phyloP scores from a whole-genome alignment of 2,797 vertebrate genomes.

The Pempheris klunzingeri region DNA sequence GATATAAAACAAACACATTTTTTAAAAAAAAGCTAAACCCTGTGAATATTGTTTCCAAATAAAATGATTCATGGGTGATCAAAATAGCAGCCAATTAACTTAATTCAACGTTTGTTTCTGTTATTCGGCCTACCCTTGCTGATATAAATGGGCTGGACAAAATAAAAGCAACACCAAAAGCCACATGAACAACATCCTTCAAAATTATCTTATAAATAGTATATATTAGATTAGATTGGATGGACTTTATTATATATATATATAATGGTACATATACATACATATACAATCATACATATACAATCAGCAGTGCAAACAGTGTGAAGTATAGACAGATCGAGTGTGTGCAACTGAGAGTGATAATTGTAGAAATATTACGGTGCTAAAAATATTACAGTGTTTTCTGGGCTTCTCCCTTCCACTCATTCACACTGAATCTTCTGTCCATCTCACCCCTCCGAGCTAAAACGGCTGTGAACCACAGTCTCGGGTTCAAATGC shows the following conservation, averaged over 20 bases:
- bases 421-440: no score
- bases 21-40: neutral
- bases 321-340: neutral
- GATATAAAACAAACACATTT: neutral
- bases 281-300: no score
- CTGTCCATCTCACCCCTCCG: no score
- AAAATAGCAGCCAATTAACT: neutral
- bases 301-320: neutral
- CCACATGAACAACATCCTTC: neutral
- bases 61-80: neutral
- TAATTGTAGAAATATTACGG: neutral
- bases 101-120: neutral
- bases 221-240: no score
- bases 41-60: neutral
- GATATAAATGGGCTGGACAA: neutral
- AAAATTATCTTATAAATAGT: neutral
- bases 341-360: neutral
- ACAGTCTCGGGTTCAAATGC: neutral
- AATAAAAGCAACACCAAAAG: neutral
- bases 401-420: no score
- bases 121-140: neutral
- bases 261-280: no score
- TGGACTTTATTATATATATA: no score
- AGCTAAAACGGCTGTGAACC: neutral
- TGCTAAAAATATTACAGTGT: no score